Conservation (phyloP, 2,797 vertebrate species). For the Knipowitschia caucasica region DNA sequence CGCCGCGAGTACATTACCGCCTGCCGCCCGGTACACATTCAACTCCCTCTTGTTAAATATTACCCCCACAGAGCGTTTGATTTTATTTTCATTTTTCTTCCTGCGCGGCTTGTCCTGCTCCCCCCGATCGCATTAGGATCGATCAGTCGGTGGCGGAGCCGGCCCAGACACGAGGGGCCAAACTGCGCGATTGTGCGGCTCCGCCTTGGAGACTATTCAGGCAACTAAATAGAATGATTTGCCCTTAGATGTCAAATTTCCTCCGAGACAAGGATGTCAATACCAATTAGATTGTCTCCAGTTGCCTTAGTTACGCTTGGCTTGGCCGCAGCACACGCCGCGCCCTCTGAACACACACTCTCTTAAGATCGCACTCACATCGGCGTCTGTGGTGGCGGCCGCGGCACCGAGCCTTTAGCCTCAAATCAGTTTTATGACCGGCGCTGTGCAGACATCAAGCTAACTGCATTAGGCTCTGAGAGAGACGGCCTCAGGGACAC, state of each 20-base stretch:
- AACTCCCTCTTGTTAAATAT: constrained; percentile 80
- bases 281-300: constrained; percentile 84
- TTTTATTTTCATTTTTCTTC: constrained; percentile 79
- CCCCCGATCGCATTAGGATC: constrained; percentile 80
- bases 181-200: constrained; percentile 68
- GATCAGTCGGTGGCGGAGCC: constrained; percentile 70
- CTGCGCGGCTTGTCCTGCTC: constrained; percentile 61
- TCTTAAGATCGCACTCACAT: constrained; percentile 74
- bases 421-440: constrained; percentile 81
- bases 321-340: constrained; percentile 44
- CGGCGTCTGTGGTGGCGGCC: constrained; percentile 69
- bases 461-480: constrained; percentile 78
- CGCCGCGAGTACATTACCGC: constrained; percentile 73
- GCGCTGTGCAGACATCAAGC: constrained; percentile 76
- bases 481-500: constrained; percentile 69
- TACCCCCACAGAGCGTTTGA: constrained; percentile 79
- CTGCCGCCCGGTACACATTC: constrained; percentile 60
- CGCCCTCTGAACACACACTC: constrained; percentile 70
- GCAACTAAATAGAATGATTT: constrained; percentile 85
- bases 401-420: constrained; percentile 74
- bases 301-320: constrained; percentile 74
- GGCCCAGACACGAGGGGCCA: constrained; percentile 70
- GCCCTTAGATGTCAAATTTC: constrained; percentile 87
- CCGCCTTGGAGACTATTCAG: constrained; percentile 79
- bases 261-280: constrained; percentile 83